These are phyloP conservation scores for Smittia sp. DNA, from an alignment of 2,888 invertebrate species.

Conservation along the genomic window DNA sequence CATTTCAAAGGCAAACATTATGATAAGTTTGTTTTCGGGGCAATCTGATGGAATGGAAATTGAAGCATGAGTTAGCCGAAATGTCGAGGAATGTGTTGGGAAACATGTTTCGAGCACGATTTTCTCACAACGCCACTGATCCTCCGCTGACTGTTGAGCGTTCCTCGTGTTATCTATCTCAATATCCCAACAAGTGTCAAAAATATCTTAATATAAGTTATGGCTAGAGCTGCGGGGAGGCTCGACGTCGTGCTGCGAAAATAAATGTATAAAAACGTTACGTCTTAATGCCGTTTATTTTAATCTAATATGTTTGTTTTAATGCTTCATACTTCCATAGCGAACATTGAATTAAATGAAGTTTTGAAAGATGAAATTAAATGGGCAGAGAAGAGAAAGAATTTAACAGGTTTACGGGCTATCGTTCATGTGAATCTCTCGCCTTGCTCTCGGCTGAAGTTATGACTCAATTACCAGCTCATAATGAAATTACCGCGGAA, in stretches of 20 bases:
- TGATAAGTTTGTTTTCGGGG: too few species aligned
- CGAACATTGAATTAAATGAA: slow-evolving; percentile 22
- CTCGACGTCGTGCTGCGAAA: slow-evolving; percentile 29
- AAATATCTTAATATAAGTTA: slow-evolving; percentile 38
- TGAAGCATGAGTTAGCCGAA: too few species aligned
- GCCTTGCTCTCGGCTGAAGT: background rate
- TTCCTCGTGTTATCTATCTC: background rate
- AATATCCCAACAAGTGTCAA: slow-evolving; percentile 28
- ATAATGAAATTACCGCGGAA: too few species aligned
- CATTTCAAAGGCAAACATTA: too few species aligned
- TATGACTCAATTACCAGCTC: slow-evolving; percentile 16
- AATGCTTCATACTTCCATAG: background rate
- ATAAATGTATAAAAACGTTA: background rate
- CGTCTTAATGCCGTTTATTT: slow-evolving; percentile 18
- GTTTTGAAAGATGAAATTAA: background rate
- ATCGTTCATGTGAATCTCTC: slow-evolving; percentile 3
- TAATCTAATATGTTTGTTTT: slow-evolving; percentile 25
- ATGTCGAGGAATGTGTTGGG: background rate
- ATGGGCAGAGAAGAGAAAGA: background rate
- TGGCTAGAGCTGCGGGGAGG: background rate
- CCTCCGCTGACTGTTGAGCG: background rate
- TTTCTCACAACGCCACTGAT: background rate
- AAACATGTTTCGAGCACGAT: background rate
- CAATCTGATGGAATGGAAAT: too few species aligned
- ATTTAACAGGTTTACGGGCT: background rate